A percentile compares a stretch with the other conserved stretches of the same genome.
phyloP scores from a whole-genome alignment of 1,140 invertebrate species.

The Uloborus diversus region DNA sequence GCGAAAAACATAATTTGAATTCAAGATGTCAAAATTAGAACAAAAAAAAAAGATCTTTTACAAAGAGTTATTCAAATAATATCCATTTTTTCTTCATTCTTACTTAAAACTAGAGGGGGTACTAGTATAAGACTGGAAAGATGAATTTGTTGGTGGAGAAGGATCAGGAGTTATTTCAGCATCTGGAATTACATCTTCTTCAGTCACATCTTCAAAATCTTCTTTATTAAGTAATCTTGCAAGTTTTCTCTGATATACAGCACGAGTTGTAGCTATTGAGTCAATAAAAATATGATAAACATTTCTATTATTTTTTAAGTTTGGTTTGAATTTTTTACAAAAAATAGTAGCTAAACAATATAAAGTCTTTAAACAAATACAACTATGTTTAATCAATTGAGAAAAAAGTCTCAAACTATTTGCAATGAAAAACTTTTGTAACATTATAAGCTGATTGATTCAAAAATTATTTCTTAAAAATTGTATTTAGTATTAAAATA shows the following conservation, averaged over 20 bases:
- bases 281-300: not conserved
- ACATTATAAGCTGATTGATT: not conserved
- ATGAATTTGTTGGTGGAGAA: too few relatives aligned
- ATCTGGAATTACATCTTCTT: not conserved
- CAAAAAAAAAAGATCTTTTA: too few relatives aligned
- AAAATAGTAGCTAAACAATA: too few relatives aligned
- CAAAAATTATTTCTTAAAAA: too few relatives aligned
- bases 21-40: too few relatives aligned
- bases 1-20: too few relatives aligned
- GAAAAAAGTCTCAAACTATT: not conserved
- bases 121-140: too few relatives aligned
- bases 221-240: slow-evolving; percentile 6
- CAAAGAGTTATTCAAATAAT: too few relatives aligned
- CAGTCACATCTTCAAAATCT: slow-evolving; percentile 7
- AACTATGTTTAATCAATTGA: not conserved
- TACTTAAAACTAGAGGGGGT: too few relatives aligned
- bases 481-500: too few relatives aligned
- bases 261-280: slow-evolving; percentile 13
- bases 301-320: not conserved
- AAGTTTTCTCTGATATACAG: slow-evolving; percentile 32
- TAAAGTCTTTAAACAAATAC: not conserved
- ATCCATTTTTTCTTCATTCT: too few relatives aligned
- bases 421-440: not conserved
- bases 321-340: not conserved
- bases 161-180: slow-evolving; percentile 3